phyloP scores from a whole-genome alignment of 1,140 invertebrate genomes.

The Aphidius ervi region DNA sequence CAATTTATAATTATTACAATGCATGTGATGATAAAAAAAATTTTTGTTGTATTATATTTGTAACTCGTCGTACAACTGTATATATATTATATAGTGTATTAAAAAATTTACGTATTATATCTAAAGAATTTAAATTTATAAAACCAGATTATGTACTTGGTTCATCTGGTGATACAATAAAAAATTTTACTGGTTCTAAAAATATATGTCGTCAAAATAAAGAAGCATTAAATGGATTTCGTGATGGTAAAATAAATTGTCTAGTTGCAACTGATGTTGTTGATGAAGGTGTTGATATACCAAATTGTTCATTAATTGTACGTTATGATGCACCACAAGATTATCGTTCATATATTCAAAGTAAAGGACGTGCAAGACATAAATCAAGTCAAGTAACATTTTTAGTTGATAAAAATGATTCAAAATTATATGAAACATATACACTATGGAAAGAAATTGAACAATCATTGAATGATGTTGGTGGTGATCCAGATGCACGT shows the following conservation, averaged over 20 bases:
- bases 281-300: conserved; percentile 83
- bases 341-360: conserved; percentile 72
- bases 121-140: conserved; percentile 51
- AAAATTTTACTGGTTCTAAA: conserved; percentile 49
- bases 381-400: conserved; percentile 57
- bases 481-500: conserved; percentile 57
- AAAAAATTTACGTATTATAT: conserved; percentile 37
- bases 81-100: conserved; percentile 74
- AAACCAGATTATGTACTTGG: conserved; percentile 74
- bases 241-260: conserved; percentile 64
- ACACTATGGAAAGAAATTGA: neutral
- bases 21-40: conserved; percentile 40
- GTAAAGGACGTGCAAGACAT: conserved; percentile 66
- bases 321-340: conserved; percentile 67
- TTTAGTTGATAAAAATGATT: conserved; percentile 45
- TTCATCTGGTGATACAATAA: conserved; percentile 52
- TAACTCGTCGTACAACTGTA: conserved; percentile 70
- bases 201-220: conserved; percentile 55
- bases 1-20: conserved; percentile 54
- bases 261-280: conserved; percentile 76
- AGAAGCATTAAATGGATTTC: conserved; percentile 59
- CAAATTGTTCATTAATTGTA: conserved; percentile 77
- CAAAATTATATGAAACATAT: neutral
- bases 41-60: conserved; percentile 80
- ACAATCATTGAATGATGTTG: conserved; percentile 35